Percentiles rank a stretch among this genome's conserved stretches.
These are phyloP conservation scores for Schizothorax lantsangensis DNA, from an alignment of 2,797 vertebrate species.

Conservation along the genomic window DNA sequence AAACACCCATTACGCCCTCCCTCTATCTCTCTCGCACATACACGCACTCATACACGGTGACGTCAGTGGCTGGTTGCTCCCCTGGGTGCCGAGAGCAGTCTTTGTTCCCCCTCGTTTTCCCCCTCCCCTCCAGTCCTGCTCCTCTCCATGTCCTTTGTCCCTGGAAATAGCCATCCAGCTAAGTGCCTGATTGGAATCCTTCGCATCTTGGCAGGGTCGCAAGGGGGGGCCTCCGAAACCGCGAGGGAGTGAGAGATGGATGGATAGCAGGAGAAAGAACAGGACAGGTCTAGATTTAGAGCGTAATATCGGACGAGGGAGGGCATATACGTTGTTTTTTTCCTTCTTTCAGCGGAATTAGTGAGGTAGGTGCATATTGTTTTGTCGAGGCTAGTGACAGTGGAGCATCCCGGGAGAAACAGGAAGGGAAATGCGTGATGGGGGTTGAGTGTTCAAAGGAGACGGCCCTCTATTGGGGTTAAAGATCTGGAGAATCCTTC, in stretches of 20 bases:
- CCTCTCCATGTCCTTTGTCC: conserved; percentile 95
- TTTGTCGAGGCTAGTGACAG: conserved; percentile 86
- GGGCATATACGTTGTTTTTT: conserved; percentile 40
- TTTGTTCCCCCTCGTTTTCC: conserved; percentile 73
- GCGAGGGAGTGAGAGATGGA: conserved; percentile 52
- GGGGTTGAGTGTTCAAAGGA: conserved; percentile 69
- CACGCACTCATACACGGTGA: conserved; percentile 73
- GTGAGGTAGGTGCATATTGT: conserved; percentile 87
- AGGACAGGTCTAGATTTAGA: conserved; percentile 38
- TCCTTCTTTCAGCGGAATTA: conserved; percentile 74
- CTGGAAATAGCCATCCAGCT: conserved; percentile 96
- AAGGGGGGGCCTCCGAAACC: conserved; percentile 64
- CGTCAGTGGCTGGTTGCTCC: conserved; percentile 95
- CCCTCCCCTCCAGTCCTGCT: conserved; percentile 78
- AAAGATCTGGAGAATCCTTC: conserved; percentile 77
- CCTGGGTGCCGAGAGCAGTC: conserved; percentile 88
- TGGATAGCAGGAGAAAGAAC: conserved; percentile 38
- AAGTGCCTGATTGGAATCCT: conserved; percentile 98
- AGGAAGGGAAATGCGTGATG: conserved; percentile 66
- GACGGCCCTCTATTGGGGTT: conserved; percentile 75
- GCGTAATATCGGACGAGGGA: conserved; percentile 15
- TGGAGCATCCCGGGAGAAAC: conserved; percentile 82
- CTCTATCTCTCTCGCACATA: conserved; percentile 47
- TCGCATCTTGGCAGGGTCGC: conserved; percentile 74
- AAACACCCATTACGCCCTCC: conserved; percentile 80